Evolutionary conservation across 2,888 invertebrate genomes (phyloP).

Genomic region (Epirrhoe alternata): DNA sequence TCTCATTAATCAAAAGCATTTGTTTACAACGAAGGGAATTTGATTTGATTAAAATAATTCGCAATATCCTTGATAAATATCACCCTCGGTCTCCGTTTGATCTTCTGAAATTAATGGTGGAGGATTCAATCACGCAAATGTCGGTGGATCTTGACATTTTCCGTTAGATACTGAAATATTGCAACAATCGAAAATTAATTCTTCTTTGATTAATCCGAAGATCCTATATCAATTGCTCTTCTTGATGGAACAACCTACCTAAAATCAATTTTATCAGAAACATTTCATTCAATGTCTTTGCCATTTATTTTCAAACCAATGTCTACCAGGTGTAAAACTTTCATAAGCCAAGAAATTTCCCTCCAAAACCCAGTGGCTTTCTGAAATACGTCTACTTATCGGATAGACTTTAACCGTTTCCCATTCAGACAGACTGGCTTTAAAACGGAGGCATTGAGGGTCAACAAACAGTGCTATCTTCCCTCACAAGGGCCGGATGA

Average conservation of each 20-base stretch:
- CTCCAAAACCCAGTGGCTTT: slow-evolving; percentile 3
- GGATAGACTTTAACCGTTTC: slow-evolving; percentile 27
- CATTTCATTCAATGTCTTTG: background rate
- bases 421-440: slow-evolving; percentile 37
- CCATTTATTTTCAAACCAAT: background rate
- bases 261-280: background rate
- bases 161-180: slow-evolving; percentile 49
- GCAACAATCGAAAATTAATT: slow-evolving; percentile 24
- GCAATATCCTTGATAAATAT: slow-evolving; percentile 86
- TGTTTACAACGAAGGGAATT: slow-evolving; percentile 85
- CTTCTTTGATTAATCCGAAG: slow-evolving; percentile 28
- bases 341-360: background rate
- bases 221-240: background rate
- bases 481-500: slow-evolving; percentile 74
- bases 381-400: slow-evolving; percentile 13
- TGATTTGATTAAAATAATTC: slow-evolving; percentile 86
- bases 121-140: slow-evolving; percentile 84
- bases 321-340: background rate
- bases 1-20: slow-evolving; percentile 86
- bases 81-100: slow-evolving; percentile 85
- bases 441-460: slow-evolving; percentile 56
- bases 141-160: slow-evolving; percentile 63
- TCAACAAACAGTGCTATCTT: slow-evolving; percentile 72
- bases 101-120: slow-evolving; percentile 84
- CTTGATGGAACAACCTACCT: background rate